Conservation (phyloP, 2,797 vertebrate genomes). For the Rhinoraja longicauda region DNA sequence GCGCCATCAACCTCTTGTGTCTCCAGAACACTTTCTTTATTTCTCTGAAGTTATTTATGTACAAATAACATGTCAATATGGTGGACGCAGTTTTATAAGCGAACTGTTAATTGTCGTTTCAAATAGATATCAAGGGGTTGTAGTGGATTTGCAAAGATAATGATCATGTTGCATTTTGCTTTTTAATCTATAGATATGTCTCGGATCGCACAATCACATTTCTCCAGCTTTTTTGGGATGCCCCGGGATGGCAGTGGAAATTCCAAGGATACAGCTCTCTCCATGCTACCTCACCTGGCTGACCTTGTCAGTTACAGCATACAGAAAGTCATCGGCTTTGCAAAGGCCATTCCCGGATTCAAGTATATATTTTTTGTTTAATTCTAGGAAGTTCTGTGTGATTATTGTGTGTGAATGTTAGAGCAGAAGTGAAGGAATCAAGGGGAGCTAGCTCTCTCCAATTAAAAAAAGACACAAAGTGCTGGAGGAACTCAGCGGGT, state of each 20-base stretch:
- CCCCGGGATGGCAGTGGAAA: constrained; percentile 67
- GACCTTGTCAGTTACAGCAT: constrained; percentile 97
- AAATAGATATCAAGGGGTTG: neutral
- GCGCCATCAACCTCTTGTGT: too few relatives aligned
- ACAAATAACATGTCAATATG: neutral
- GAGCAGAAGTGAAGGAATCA: neutral
- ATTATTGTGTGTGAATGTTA: neutral
- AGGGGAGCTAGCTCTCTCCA: neutral
- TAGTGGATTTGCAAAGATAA: neutral
- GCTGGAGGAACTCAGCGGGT: too few relatives aligned
- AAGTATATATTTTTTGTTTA: constrained; percentile 56
- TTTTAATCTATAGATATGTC: neutral
- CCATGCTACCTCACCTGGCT: constrained; percentile 91
- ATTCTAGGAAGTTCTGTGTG: neutral
- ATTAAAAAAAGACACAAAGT: neutral
- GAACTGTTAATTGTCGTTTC: neutral
- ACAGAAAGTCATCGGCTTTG: constrained; percentile 94
- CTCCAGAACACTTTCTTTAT: neutral
- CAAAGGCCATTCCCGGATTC: constrained; percentile 97
- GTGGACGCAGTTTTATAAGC: neutral
- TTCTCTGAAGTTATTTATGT: neutral
- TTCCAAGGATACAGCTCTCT: constrained; percentile 64
- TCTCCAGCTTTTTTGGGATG: constrained; percentile 70
- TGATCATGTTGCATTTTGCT: neutral
- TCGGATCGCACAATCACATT: constrained; percentile 44